These are phyloP conservation scores for Takifugu ocellatus DNA, from an alignment of 2,797 vertebrate genomes.

Conservation along the genomic window DNA sequence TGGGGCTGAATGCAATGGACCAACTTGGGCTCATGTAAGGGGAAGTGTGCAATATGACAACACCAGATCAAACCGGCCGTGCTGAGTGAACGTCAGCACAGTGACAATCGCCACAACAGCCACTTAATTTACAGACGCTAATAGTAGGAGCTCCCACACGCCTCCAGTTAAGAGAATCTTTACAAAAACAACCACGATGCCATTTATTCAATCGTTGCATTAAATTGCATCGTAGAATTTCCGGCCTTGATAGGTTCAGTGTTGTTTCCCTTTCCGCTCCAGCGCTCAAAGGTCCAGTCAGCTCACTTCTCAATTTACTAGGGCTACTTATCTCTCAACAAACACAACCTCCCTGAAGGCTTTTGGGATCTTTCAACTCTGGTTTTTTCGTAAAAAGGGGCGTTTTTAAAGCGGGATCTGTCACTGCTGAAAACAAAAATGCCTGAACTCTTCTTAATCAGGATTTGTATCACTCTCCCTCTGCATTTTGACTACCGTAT, in stretches of 20 bases:
- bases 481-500: constrained; percentile 26
- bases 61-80: constrained; percentile 45
- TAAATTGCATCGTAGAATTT: constrained; percentile 3
- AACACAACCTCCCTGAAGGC: neutral
- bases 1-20: constrained; percentile 82
- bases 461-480: constrained; percentile 16
- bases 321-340: no score
- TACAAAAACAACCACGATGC: no score
- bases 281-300: neutral
- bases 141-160: constrained; percentile 12
- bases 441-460: neutral
- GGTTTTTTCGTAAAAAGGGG: no score
- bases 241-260: neutral
- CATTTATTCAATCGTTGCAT: neutral
- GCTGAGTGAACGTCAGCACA: constrained; percentile 56
- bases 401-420: no score
- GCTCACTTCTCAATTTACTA: no score
- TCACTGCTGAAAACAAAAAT: constrained; percentile 3
- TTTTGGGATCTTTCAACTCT: neutral
- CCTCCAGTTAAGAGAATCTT: no score
- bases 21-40: constrained; percentile 76
- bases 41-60: constrained; percentile 83
- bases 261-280: constrained; percentile 19
- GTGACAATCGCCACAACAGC: constrained; percentile 81
- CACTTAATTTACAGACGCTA: constrained; percentile 30